A percentile compares a stretch with the other conserved stretches of the same genome.
These are phyloP conservation scores for Pelecanus crispus DNA, from an alignment of 2,113 vertebrate genomes.

Conservation along the genomic window DNA sequence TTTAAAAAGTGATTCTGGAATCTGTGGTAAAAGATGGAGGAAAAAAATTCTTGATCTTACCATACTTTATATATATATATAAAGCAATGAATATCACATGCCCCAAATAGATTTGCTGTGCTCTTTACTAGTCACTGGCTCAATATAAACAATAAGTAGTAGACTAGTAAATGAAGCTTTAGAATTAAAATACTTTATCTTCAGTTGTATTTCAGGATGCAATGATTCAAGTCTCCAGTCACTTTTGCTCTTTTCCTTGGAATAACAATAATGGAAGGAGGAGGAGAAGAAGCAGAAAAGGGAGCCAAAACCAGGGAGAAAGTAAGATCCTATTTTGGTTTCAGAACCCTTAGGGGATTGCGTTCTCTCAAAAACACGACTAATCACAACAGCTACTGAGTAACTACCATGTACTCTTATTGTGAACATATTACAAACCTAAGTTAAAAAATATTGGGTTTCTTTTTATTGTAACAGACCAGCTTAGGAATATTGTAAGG, in stretches of 20 bases:
- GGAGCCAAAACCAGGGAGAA: background rate
- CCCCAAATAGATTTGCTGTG: background rate
- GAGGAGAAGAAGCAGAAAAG: background rate
- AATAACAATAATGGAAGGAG: background rate
- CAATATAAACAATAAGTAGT: background rate
- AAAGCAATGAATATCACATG: background rate
- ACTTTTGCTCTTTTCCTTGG: background rate
- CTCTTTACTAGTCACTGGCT: background rate
- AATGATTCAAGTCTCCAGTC: background rate
- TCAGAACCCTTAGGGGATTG: background rate
- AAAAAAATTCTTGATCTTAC: accelerated
- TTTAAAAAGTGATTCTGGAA: background rate
- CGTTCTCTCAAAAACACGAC: background rate
- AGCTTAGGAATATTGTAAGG: background rate
- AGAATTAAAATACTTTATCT: background rate
- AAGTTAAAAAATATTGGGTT: background rate
- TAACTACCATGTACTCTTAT: background rate
- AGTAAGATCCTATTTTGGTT: background rate
- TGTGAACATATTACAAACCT: background rate
- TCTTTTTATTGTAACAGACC: background rate
- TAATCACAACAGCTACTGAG: background rate
- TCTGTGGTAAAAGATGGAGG: background rate
- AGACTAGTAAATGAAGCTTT: background rate
- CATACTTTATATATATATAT: background rate
- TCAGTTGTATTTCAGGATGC: background rate